Evolutionary conservation across 2,888 invertebrate genomes (phyloP), one percentile per base, ranked within the genome.

Genomic region (Nomada ferruginata): DNA sequence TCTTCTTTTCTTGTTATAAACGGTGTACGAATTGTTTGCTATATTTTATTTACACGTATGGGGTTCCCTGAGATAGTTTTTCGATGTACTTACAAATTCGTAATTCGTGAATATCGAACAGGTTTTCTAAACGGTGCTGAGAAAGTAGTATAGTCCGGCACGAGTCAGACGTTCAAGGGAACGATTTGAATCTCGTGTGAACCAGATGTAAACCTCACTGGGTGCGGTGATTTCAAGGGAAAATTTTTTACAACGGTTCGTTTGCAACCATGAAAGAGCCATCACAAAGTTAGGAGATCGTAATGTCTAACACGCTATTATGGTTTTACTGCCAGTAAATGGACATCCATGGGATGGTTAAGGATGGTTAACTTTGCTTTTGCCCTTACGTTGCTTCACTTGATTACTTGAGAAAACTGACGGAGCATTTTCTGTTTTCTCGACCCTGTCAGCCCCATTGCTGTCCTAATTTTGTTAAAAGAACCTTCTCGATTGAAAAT

Each of bases 161-260:
- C 57, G 26, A 63, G 36, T 55, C 82, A 57, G 71, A 59, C 63
- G 53, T 68, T 53, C 26, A 55, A 61, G 57, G 50, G 64, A 66
- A 72, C 68, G 36, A 47, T 59, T 26, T n/a, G 57, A 75, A 66
- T 23, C 44, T 53, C 29, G 64, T 18, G 63, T 53, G 66, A 71
- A 36, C n/a, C 59, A 20, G 26, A 20, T 55, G 61, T 60, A 63
- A 65, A 44, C 26, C 26, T 20, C n/a, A 44, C 26, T 44, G 26
- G 47, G 42, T 20, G 29, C 29, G 57, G 50, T 50, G 44, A 59
- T 59, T 52, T 42, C 47, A 7, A 20, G 53, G 5, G 73, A 65
- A 61, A 65, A 79, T 70, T 83, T 83, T 84, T 73, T 36, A 79
- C 83, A 79, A 52, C 78, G 69, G 71, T 68, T 64, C 74, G 71